Conservation (phyloP, 2,113 vertebrate species). For the Rhinoderma darwinii region DNA sequence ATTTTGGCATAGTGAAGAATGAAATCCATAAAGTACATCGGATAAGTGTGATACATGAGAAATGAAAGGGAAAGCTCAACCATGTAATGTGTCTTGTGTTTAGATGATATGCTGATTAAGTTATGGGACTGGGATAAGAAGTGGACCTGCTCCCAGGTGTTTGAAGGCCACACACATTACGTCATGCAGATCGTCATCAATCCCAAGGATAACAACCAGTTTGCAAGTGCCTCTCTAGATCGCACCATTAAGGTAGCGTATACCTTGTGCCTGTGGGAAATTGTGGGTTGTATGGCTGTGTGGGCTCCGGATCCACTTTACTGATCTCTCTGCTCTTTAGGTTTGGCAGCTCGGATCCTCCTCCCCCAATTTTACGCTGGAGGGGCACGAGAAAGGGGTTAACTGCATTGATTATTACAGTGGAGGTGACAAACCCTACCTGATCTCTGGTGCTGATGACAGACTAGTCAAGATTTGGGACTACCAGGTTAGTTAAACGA, state of each 20-base stretch:
- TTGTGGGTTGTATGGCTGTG: not conserved
- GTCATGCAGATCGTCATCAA: slow-evolving; percentile 99
- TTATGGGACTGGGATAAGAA: slow-evolving; percentile 99
- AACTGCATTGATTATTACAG: slow-evolving; percentile 99
- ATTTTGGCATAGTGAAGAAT: too few species aligned
- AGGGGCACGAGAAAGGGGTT: slow-evolving; percentile 97
- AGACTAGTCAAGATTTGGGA: slow-evolving; percentile 99
- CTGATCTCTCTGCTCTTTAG: slow-evolving; percentile 67
- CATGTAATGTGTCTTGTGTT: slow-evolving; percentile 24
- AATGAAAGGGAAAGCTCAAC: not conserved
- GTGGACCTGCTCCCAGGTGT: slow-evolving; percentile 97
- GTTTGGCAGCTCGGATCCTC: slow-evolving; percentile 99
- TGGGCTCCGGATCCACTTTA: not conserved
- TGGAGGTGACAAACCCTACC: slow-evolving; percentile 96
- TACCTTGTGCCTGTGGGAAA: not conserved
- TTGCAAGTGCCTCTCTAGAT: slow-evolving; percentile 96
- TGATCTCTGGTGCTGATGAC: slow-evolving; percentile 97
- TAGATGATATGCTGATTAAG: slow-evolving; percentile 99
- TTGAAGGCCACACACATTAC: slow-evolving; percentile 99
- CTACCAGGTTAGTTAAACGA: slow-evolving; percentile 83
- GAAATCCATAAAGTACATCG: not conserved
- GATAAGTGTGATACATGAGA: not conserved
- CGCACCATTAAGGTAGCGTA: slow-evolving; percentile 92
- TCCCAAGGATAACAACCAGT: slow-evolving; percentile 99
- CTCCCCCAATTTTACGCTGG: slow-evolving; percentile 96